phyloP scores from a whole-genome alignment of 30 jellyfish, hydroid and myxozoan species.

The Aurelia sp. region DNA sequence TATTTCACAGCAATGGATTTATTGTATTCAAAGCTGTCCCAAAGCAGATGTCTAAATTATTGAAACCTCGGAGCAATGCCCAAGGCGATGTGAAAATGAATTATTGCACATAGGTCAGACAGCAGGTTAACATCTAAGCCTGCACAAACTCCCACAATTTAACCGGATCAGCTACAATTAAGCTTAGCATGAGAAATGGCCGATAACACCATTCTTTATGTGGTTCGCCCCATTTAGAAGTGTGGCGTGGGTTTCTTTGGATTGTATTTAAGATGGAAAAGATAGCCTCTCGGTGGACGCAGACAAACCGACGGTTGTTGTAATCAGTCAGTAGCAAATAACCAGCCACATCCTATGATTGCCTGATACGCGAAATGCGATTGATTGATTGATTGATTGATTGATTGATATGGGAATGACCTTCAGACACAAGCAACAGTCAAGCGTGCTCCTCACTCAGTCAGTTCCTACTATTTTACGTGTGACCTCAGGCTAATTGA shows the following conservation, averaged over 20 bases:
- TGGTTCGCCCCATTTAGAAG: neutral
- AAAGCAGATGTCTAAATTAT: slow-evolving; percentile 22
- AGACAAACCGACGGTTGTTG: no score
- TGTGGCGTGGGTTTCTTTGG: neutral
- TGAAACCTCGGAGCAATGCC: slow-evolving; percentile 8
- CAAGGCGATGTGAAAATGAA: neutral
- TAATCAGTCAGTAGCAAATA: no score
- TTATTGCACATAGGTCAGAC: slow-evolving; percentile 44
- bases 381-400: no score
- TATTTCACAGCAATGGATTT: neutral
- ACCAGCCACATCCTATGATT: no score
- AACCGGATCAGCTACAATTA: slow-evolving; percentile 23
- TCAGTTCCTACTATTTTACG: no score
- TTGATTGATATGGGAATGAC: no score
- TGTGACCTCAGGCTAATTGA: no score
- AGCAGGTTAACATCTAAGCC: neutral
- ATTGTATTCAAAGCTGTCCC: neutral
- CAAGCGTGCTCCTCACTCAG: no score
- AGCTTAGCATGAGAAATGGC: slow-evolving; percentile 11
- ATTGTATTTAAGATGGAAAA: neutral
- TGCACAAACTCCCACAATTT: slow-evolving; percentile 22
- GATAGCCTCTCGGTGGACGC: no score
- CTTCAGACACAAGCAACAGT: no score
- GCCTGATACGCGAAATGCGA: no score
- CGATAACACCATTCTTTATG: no score